These are phyloP conservation scores for Karalla daura DNA, from an alignment of 2,797 vertebrate genomes.

Conservation along the genomic window DNA sequence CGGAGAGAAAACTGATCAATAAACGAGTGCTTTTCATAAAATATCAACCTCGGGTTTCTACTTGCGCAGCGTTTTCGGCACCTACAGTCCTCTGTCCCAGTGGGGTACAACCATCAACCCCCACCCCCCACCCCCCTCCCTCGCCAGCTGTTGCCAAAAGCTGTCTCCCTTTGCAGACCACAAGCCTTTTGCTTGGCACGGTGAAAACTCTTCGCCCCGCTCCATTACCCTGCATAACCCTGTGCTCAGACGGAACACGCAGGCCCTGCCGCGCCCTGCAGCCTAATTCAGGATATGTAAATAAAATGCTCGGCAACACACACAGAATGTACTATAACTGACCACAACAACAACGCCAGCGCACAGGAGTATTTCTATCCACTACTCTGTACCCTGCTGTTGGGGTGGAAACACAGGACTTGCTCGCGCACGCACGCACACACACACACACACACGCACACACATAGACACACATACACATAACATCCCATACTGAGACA, in stretches of 20 bases:
- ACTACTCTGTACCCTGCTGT: conserved; percentile 45
- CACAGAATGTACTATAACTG: conserved; percentile 40
- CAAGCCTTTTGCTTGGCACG: conserved; percentile 37
- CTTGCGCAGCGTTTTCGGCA: too few relatives aligned
- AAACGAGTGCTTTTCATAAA: too few relatives aligned
- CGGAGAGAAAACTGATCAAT: too few relatives aligned
- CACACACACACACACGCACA: conserved; percentile 6
- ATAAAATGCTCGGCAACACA: conserved; percentile 65
- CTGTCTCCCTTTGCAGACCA: conserved; percentile 19
- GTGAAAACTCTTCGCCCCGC: conserved; percentile 8
- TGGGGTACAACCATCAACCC: not conserved
- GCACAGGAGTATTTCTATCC: conserved; percentile 50
- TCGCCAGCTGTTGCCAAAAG: conserved; percentile 27
- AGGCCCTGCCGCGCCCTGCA: conserved; percentile 38
- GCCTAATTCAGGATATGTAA: conserved; percentile 73
- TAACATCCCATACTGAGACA: conserved; percentile 18
- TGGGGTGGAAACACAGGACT: conserved; percentile 42
- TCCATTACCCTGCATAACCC: conserved; percentile 46
- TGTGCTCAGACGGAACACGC: conserved; percentile 40
- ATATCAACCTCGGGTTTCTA: too few relatives aligned
- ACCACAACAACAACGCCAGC: conserved; percentile 61
- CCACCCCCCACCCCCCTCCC: too few relatives aligned
- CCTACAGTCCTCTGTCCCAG: not conserved
- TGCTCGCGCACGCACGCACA: conserved; percentile 8
- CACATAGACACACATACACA: conserved; percentile 6